A percentile compares a stretch with the other conserved stretches of the same genome.
These are phyloP conservation scores for Oligia latruncula DNA, from an alignment of 2,888 invertebrate species.

Conservation along the genomic window DNA sequence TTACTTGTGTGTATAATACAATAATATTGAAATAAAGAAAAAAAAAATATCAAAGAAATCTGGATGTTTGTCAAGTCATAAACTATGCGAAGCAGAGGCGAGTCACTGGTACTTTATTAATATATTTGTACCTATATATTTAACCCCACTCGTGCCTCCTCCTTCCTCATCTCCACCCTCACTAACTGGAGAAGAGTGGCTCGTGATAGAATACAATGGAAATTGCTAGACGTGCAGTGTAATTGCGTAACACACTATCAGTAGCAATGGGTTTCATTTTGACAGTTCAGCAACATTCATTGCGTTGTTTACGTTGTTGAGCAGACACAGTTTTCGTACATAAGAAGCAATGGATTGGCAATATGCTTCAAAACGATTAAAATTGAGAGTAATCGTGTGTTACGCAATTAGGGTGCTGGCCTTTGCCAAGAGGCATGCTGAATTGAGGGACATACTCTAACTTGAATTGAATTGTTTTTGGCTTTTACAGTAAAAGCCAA, in stretches of 20 bases:
- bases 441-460: not conserved
- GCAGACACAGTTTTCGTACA: too few species aligned
- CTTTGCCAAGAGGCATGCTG: not conserved
- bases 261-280: too few species aligned
- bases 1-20: not conserved
- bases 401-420: not conserved
- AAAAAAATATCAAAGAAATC: not conserved
- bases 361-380: too few species aligned
- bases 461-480: too few species aligned
- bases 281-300: too few species aligned
- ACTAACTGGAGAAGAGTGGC: not conserved
- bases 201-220: not conserved
- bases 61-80: not conserved
- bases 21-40: not conserved
- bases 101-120: not conserved
- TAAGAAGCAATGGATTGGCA: too few species aligned
- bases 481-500: not conserved
- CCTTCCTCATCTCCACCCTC: not conserved
- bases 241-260: too few species aligned
- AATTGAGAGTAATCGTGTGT: too few species aligned
- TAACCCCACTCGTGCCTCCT: not conserved
- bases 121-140: not conserved
- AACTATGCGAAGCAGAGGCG: not conserved
- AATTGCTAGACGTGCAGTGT: not conserved
- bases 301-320: too few species aligned